Percentiles rank a stretch among this genome's conserved stretches.
These are phyloP conservation scores for Sardinella longiceps DNA, from an alignment of 2,797 vertebrate species.

Conservation along the genomic window DNA sequence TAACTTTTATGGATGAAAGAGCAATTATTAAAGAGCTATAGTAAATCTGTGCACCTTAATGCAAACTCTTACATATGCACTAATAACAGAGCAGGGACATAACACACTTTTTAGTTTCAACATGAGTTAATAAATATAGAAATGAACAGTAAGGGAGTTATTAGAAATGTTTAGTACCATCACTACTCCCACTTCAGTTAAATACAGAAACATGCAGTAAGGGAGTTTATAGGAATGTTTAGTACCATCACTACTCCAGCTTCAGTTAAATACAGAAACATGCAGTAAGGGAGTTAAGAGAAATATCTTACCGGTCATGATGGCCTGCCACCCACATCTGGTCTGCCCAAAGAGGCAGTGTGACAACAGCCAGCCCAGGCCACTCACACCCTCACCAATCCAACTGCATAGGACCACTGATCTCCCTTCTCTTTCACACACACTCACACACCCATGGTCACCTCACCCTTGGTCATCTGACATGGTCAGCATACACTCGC, in stretches of 20 bases:
- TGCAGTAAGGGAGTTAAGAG: neutral
- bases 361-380: neutral
- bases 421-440: neutral
- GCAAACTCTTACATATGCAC: too few relatives aligned
- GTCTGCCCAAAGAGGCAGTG: neutral
- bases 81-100: too few relatives aligned
- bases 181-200: too few relatives aligned
- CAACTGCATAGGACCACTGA: neutral
- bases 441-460: constrained; percentile 26
- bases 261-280: neutral
- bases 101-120: too few relatives aligned
- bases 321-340: neutral
- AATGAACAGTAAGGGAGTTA: too few relatives aligned
- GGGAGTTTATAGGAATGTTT: too few relatives aligned
- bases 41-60: too few relatives aligned
- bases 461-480: constrained; percentile 32
- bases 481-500: constrained; percentile 38
- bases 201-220: too few relatives aligned
- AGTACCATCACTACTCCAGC: neutral
- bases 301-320: neutral
- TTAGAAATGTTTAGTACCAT: too few relatives aligned
- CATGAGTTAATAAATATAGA: too few relatives aligned
- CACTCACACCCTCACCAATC: neutral
- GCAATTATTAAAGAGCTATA: too few relatives aligned
- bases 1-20: too few relatives aligned